Conservation (phyloP, 1,140 invertebrate species). For the Brachionus calyciflorus region DNA sequence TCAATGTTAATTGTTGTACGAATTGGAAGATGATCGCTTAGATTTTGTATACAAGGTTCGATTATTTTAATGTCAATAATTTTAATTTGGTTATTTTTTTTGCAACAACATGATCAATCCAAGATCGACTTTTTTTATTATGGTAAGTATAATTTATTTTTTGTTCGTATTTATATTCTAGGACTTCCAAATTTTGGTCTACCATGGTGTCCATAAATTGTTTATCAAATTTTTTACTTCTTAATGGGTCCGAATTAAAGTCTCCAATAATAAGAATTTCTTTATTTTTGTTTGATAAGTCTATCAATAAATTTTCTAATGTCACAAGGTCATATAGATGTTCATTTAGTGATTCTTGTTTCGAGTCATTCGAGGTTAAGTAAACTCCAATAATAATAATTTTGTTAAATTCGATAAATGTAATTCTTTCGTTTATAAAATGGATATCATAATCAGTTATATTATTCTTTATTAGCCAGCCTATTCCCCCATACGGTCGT, state of each 20-base stretch:
- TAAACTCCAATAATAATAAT: constrained; percentile 19
- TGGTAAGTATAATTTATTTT: constrained; percentile 2
- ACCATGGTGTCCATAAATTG: neutral
- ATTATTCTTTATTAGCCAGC: neutral
- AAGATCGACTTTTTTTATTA: neutral
- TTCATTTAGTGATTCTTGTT: neutral
- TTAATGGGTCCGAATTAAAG: neutral
- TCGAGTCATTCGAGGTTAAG: neutral
- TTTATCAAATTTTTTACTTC: constrained; percentile 9
- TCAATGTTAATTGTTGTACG: neutral
- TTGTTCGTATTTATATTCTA: neutral
- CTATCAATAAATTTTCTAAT: constrained; percentile 4
- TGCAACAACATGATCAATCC: constrained; percentile 11
- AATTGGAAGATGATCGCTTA: constrained; percentile 13
- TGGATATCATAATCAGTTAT: neutral
- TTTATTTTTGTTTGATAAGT: constrained; percentile 8
- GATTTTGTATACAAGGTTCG: neutral
- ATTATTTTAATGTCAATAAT: neutral
- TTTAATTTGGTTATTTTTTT: neutral
- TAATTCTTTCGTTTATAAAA: constrained; percentile 6
- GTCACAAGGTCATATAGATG: neutral
- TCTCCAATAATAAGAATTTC: neutral
- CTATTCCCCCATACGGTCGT: constrained; percentile 12
- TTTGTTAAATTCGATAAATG: neutral
- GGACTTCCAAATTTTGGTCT: neutral